phyloP scores from a whole-genome alignment of 2,888 invertebrate genomes.

The Plagiodera versicolora region DNA sequence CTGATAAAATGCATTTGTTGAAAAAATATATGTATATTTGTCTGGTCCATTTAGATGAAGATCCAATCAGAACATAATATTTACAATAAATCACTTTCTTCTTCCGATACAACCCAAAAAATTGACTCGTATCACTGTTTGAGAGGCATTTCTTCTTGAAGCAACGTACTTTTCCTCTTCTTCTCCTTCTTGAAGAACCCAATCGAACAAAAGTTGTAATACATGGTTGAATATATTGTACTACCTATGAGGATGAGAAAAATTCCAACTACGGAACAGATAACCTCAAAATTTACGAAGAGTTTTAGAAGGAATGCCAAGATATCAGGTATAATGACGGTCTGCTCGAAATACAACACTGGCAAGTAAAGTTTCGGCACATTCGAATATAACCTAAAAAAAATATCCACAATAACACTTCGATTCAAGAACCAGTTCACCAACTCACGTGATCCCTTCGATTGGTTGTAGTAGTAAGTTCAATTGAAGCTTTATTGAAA shows the following conservation, averaged over 20 bases:
- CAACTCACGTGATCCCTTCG: conserved; percentile 66
- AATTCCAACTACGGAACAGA: conserved; percentile 37
- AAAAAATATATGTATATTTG: no score
- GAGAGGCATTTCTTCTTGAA: conserved; percentile 33
- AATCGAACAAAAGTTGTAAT: conserved; percentile 32
- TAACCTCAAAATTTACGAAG: conserved; percentile 57
- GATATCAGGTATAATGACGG: conserved; percentile 61
- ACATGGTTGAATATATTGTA: conserved; percentile 24
- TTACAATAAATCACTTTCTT: no score
- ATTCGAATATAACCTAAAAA: conserved; percentile 65
- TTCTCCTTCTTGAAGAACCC: conserved; percentile 27
- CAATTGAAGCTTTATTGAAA: conserved; percentile 76
- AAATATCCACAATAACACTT: no score
- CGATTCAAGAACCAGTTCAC: no score
- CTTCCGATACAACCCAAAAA: no score
- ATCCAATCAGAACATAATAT: no score
- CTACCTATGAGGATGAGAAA: conserved; percentile 29
- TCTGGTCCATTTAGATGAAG: no score
- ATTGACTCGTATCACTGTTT: conserved; percentile 19
- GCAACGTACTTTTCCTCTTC: conserved; percentile 1
- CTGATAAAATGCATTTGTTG: no score
- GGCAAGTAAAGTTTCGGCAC: conserved; percentile 73
- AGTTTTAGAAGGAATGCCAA: conserved; percentile 60
- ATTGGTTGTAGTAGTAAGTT: conserved; percentile 73
- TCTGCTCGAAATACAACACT: conserved; percentile 78